Evolutionary conservation across 2,113 vertebrate genomes (phyloP).

Genomic region (Cervus canadensis): DNA sequence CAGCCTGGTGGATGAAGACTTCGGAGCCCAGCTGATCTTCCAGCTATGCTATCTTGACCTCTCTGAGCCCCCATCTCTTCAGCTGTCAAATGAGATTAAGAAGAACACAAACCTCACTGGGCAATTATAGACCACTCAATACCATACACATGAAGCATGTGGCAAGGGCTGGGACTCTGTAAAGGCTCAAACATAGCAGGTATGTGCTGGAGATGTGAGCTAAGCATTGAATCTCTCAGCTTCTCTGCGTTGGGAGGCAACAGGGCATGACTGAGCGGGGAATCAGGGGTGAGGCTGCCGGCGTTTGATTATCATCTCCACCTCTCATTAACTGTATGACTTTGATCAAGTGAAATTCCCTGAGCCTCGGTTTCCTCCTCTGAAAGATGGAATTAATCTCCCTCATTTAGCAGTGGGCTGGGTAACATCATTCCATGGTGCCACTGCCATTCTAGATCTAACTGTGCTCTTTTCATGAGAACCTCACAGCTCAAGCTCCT

Average conservation of each 20-base stretch:
- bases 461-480: not conserved
- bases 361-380: not conserved
- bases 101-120: not conserved
- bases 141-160: accelerated
- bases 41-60: not conserved
- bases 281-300: not conserved
- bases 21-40: not conserved
- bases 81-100: not conserved
- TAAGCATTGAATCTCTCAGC: not conserved
- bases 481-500: not conserved
- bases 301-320: not conserved
- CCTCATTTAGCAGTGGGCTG: not conserved
- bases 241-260: not conserved
- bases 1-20: not conserved
- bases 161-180: not conserved
- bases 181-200: not conserved
- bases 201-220: not conserved
- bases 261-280: accelerated
- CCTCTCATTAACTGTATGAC: not conserved
- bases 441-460: not conserved
- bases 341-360: not conserved
- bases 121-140: not conserved
- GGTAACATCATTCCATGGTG: not conserved
- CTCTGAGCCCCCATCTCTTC: not conserved
- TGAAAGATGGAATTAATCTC: not conserved